phyloP scores from a whole-genome alignment of 1,140 invertebrate species.

The Dysdera silvatica region DNA sequence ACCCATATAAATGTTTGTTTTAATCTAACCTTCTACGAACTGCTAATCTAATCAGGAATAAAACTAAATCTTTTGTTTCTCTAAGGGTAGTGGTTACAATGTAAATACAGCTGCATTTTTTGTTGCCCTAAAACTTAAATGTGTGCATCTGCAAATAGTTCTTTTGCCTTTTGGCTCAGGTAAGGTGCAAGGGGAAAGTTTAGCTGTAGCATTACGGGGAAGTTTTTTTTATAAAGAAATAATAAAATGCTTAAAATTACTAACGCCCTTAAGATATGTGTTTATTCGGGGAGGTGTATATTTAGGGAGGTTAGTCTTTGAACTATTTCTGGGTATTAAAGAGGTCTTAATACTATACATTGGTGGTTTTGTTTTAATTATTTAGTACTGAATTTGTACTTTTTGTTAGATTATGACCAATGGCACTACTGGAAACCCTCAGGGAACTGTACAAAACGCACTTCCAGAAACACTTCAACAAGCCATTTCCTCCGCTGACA shows the following conservation, averaged over 20 bases:
- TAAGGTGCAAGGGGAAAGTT: no score
- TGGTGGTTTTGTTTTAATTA: neutral
- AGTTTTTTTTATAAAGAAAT: neutral
- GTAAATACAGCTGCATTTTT: no score
- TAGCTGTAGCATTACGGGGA: no score
- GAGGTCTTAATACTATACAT: neutral
- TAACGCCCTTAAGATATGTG: neutral
- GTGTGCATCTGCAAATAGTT: no score
- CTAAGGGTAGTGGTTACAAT: no score
- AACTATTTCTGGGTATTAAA: neutral
- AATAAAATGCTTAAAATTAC: no score
- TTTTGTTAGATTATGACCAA: conserved; percentile 43
- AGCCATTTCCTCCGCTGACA: conserved; percentile 48
- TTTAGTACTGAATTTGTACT: neutral
- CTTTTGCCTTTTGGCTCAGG: no score
- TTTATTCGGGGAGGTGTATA: neutral
- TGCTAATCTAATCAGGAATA: no score
- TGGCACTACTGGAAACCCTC: conserved; percentile 29
- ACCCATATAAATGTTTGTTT: no score
- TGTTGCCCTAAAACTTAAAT: no score
- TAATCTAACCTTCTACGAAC: no score
- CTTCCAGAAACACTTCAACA: conserved; percentile 45
- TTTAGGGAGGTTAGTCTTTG: neutral
- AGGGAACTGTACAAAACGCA: conserved; percentile 33
- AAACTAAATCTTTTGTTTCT: no score